These are phyloP conservation scores for Macropus fuliginosus DNA, from an alignment of 2,797 vertebrate species.

Conservation along the genomic window DNA sequence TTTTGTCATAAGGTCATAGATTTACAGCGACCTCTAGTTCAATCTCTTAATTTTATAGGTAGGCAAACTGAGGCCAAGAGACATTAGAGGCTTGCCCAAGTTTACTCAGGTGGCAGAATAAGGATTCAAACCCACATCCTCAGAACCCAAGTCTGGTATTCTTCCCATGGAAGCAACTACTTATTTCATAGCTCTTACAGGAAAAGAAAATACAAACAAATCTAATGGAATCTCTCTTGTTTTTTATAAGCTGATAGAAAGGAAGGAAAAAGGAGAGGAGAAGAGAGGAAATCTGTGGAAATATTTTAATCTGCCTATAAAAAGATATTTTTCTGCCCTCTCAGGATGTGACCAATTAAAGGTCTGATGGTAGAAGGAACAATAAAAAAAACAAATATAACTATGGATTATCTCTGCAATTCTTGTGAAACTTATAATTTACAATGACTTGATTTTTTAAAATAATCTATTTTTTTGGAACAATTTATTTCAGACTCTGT, in stretches of 20 bases:
- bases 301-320: slow-evolving; percentile 60
- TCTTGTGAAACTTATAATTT: neutral
- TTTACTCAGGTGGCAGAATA: neutral
- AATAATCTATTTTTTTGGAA: neutral
- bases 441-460: slow-evolving; percentile 16
- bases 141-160: neutral
- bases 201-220: slow-evolving; percentile 34
- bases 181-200: slow-evolving; percentile 51
- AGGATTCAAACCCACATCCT: neutral
- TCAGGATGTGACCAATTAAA: neutral
- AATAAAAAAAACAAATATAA: slow-evolving; percentile 48
- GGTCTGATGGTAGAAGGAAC: slow-evolving; percentile 28
- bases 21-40: neutral
- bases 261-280: neutral
- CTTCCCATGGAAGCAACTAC: neutral
- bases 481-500: slow-evolving; percentile 41
- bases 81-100: neutral
- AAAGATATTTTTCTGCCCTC: slow-evolving; percentile 30
- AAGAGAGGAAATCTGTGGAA: neutral
- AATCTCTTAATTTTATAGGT: neutral
- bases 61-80: neutral
- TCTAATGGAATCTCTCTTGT: slow-evolving; percentile 57
- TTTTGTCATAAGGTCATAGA: neutral
- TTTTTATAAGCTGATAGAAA: slow-evolving; percentile 70
- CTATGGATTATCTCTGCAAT: slow-evolving; percentile 33